Conservation (phyloP, 2,888 invertebrate species). For the Agonopterix arenella region DNA sequence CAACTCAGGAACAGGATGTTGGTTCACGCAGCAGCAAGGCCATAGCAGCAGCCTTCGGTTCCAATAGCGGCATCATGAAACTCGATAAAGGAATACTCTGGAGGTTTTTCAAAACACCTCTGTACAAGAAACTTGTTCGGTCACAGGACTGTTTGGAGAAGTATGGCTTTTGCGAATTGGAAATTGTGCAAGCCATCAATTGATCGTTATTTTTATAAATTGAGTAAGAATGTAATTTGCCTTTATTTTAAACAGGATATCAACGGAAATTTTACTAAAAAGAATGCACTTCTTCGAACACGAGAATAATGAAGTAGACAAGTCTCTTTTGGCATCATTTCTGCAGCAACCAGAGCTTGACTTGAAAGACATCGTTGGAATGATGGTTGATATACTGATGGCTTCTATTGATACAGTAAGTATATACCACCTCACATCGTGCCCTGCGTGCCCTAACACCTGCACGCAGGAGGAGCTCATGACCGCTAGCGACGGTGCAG, state of each 20-base stretch:
- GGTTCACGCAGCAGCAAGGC: conserved; percentile 81
- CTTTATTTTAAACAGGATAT: conserved; percentile 66
- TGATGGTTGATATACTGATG: conserved; percentile 89
- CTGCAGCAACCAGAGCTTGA: conserved; percentile 82
- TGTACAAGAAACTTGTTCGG: conserved; percentile 80
- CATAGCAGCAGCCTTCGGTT: conserved; percentile 83
- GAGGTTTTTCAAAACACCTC: conserved; percentile 83
- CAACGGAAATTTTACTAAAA: conserved; percentile 79
- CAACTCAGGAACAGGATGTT: conserved; percentile 71
- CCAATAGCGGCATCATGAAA: conserved; percentile 82
- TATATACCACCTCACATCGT: conserved; percentile 4
- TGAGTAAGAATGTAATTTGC: no score
- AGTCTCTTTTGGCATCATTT: conserved; percentile 82
- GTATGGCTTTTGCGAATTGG: conserved; percentile 25
- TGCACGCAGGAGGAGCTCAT: no score
- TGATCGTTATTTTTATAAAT: no score
- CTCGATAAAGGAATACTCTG: conserved; percentile 86
- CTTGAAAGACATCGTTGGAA: conserved; percentile 87
- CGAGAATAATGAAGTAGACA: conserved; percentile 23
- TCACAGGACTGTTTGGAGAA: conserved; percentile 85
- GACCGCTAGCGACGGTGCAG: no score
- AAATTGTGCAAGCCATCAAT: no score
- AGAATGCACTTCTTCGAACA: conserved; percentile 69
- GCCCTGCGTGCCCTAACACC: no score
- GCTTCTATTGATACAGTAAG: conserved; percentile 92